Evolutionary conservation across 2,888 invertebrate genomes (phyloP).

Genomic region (Orchesella flavescens): DNA sequence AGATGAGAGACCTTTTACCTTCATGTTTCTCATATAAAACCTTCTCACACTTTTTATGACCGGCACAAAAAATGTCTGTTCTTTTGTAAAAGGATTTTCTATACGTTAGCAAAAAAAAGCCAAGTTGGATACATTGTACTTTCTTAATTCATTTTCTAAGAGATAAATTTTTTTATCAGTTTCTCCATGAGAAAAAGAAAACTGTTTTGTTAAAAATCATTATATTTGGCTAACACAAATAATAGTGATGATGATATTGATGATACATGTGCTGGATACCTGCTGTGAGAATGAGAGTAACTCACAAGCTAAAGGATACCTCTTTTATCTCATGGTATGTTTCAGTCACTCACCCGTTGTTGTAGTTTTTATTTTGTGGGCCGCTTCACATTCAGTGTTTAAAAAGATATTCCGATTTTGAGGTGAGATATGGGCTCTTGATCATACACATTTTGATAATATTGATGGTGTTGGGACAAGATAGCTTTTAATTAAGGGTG

Average conservation of each 20-base stretch:
- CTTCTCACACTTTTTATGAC: no score
- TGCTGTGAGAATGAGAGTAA: neutral
- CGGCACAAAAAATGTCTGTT: no score
- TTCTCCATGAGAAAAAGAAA: neutral
- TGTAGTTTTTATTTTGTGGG: neutral
- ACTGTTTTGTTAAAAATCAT: neutral
- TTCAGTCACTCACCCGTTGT: no score
- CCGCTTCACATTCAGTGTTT: neutral
- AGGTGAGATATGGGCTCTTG: conserved; percentile 15
- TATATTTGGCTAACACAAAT: neutral
- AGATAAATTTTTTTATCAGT: no score
- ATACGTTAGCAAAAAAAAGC: no score
- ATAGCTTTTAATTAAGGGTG: conserved; percentile 36
- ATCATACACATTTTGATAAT: neutral
- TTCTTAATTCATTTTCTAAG: no score
- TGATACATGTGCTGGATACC: neutral
- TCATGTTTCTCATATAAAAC: no score
- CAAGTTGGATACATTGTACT: no score
- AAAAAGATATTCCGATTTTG: conserved; percentile 12
- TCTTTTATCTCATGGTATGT: no score
- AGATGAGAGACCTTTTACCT: no score
- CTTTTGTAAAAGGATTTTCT: no score
- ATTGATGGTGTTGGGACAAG: neutral
- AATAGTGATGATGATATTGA: neutral
- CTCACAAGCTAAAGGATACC: no score